Percentiles rank a stretch among this genome's conserved stretches.
Conservation (phyloP, 2,888 invertebrate species). For the Thera obeliscata region DNA sequence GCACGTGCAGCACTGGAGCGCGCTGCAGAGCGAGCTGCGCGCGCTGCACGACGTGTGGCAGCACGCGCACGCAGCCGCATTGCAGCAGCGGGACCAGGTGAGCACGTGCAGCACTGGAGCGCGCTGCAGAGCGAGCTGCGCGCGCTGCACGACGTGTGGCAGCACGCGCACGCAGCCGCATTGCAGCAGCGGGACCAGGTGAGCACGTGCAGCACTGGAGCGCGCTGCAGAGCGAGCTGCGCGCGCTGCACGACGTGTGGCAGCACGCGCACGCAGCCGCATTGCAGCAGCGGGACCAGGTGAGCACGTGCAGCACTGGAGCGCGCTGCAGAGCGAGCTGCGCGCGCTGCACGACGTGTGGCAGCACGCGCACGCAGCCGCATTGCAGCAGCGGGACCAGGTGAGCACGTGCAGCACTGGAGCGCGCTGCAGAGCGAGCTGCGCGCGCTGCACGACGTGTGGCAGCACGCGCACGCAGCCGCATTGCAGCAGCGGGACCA, state of each 20-base stretch:
- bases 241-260: constrained; percentile 87
- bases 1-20: constrained; percentile 84
- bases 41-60: constrained; percentile 86
- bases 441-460: constrained; percentile 86
- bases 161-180: constrained; percentile 83
- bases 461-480: constrained; percentile 84
- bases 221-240: constrained; percentile 87
- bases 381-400: constrained; percentile 55
- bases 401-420: constrained; percentile 76
- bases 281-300: constrained; percentile 53
- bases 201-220: constrained; percentile 83
- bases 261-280: constrained; percentile 84
- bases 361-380: constrained; percentile 84
- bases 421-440: constrained; percentile 87
- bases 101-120: constrained; percentile 83
- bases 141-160: constrained; percentile 86
- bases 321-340: constrained; percentile 87
- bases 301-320: constrained; percentile 80
- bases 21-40: constrained; percentile 87
- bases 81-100: constrained; percentile 54
- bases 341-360: constrained; percentile 87
- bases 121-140: constrained; percentile 87
- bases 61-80: constrained; percentile 83
- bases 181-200: constrained; percentile 53
- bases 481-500: constrained; percentile 58